Conservation (phyloP, 2,888 invertebrate species). For the Hesperia comma region DNA sequence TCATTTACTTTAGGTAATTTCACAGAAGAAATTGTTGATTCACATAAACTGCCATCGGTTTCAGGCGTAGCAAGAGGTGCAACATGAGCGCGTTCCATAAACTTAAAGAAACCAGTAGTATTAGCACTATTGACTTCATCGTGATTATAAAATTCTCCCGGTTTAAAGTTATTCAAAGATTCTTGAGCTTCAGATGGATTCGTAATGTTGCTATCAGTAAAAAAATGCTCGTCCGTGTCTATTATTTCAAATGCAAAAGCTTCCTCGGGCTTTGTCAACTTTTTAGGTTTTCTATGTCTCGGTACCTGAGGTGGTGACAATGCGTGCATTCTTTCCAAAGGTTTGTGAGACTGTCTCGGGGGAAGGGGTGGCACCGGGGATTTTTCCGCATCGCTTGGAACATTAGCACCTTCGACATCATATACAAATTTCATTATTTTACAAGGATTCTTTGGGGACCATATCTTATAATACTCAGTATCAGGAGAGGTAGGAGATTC, state of each 20-base stretch:
- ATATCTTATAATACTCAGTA: slow-evolving; percentile 88
- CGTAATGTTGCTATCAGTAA: slow-evolving; percentile 78
- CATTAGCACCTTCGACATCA: slow-evolving; percentile 77
- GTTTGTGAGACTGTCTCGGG: slow-evolving; percentile 88
- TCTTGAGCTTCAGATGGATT: slow-evolving; percentile 71
- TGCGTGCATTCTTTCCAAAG: slow-evolving; percentile 90
- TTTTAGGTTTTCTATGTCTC: slow-evolving; percentile 87
- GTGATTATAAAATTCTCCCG: slow-evolving; percentile 80
- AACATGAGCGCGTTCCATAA: slow-evolving; percentile 64
- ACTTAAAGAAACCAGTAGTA: slow-evolving; percentile 69
- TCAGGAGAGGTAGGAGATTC: slow-evolving; percentile 84
- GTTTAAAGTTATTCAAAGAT: slow-evolving; percentile 75
- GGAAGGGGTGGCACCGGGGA: slow-evolving; percentile 89
- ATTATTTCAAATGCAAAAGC: slow-evolving; percentile 93
- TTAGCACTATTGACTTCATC: slow-evolving; percentile 69
- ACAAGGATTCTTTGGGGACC: slow-evolving; percentile 86
- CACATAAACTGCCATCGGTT: slow-evolving; percentile 84
- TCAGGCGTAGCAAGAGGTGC: slow-evolving; percentile 86
- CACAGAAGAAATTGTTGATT: slow-evolving; percentile 80
- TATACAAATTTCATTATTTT: slow-evolving; percentile 83
- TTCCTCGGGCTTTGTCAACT: slow-evolving; percentile 87
- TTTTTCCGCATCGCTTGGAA: slow-evolving; percentile 83
- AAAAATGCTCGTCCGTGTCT: slow-evolving; percentile 90
- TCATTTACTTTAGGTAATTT: slow-evolving; percentile 77
- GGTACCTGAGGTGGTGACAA: slow-evolving; percentile 87